phyloP scores from a whole-genome alignment of 2,888 invertebrate genomes.

The Margaritifera margaritifera region DNA sequence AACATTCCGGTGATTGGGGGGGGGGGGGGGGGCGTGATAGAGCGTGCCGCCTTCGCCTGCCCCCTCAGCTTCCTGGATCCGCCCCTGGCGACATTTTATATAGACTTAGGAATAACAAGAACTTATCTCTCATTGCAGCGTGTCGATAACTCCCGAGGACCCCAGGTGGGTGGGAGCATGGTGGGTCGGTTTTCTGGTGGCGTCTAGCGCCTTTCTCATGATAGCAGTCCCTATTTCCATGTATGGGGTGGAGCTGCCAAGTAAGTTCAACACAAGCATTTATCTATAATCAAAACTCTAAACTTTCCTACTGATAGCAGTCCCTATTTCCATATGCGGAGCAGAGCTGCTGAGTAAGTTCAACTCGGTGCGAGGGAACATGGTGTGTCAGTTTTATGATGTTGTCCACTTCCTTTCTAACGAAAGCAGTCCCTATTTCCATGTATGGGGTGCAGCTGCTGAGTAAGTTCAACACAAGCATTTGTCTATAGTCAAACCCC shows the following conservation, averaged over 20 bases:
- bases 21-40: too few species aligned
- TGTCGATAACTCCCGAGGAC: conserved; percentile 79
- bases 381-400: too few species aligned
- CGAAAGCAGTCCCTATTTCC: too few species aligned
- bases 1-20: too few species aligned
- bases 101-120: not conserved
- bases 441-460: too few species aligned
- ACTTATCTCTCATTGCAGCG: conserved; percentile 22
- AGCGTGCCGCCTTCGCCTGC: too few species aligned
- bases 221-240: conserved; percentile 80
- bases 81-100: not conserved
- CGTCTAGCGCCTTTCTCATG: conserved; percentile 78
- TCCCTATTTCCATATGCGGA: not conserved
- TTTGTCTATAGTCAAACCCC: too few species aligned
- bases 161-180: conserved; percentile 85
- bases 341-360: not conserved
- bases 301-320: not conserved
- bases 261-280: conserved; percentile 40
- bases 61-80: too few species aligned
- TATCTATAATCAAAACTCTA: not conserved
- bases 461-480: too few species aligned
- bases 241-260: conserved; percentile 81
- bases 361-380: not conserved
- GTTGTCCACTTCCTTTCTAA: too few species aligned
- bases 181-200: conserved; percentile 85